phyloP scores from a whole-genome alignment of 2,113 vertebrate genomes.

The Bubo blakistoni region DNA sequence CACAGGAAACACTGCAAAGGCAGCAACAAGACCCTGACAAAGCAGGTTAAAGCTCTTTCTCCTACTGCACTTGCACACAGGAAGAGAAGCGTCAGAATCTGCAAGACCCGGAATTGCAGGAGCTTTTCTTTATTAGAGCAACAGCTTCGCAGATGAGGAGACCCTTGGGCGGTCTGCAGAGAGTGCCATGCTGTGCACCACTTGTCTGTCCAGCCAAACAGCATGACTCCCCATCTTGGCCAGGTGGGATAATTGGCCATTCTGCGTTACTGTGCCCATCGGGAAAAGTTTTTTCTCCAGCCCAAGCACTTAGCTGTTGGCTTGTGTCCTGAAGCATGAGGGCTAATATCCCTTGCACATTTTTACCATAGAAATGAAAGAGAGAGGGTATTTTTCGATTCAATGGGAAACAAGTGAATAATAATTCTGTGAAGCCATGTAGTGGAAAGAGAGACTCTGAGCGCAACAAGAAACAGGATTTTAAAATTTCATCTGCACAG shows the following conservation, averaged over 20 bases:
- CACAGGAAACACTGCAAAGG: background rate
- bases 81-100: background rate
- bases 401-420: constrained; percentile 77
- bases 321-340: constrained; percentile 8
- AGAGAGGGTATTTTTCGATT: constrained; percentile 70
- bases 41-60: background rate
- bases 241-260: background rate
- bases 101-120: background rate
- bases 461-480: constrained; percentile 74
- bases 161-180: background rate
- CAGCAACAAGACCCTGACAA: background rate
- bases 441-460: constrained; percentile 74
- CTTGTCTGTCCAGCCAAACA: background rate
- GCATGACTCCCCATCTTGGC: background rate
- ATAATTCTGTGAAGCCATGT: constrained; percentile 73
- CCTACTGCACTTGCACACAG: constrained; percentile 8
- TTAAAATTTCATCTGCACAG: constrained; percentile 80
- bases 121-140: constrained; percentile 1
- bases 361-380: constrained; percentile 42
- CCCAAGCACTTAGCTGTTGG: background rate
- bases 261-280: background rate
- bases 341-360: background rate
- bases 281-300: background rate
- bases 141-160: background rate
- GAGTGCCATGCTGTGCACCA: background rate